A percentile compares a stretch with the other conserved stretches of the same genome.
Evolutionary conservation across 37 sponge, comb jelly and placozoan species (phyloP).

Genomic region (Hormiphora californensis): DNA sequence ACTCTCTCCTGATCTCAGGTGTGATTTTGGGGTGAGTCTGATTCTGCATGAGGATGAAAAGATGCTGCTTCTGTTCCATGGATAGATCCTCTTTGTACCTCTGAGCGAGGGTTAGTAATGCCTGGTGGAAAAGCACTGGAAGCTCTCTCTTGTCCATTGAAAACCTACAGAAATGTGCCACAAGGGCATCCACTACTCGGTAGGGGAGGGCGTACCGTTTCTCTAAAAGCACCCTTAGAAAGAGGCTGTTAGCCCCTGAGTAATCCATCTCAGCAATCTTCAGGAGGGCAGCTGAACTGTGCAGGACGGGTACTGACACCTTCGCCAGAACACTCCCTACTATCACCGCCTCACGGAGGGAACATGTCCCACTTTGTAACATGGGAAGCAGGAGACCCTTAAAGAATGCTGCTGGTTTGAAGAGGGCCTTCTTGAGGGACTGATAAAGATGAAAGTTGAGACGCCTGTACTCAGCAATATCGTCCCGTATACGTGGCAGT

Average conservation of each 20-base stretch:
- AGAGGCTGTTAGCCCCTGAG: constrained; percentile 87
- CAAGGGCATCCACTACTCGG: constrained; percentile 81
- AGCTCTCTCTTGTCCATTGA: constrained; percentile 62
- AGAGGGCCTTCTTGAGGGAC: constrained; percentile 87
- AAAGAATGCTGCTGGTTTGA: constrained; percentile 97
- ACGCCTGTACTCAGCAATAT: constrained; percentile 88
- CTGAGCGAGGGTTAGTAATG: constrained; percentile 81
- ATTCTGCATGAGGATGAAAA: constrained; percentile 70
- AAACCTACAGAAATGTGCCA: constrained; percentile 64
- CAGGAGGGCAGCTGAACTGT: constrained; percentile 86
- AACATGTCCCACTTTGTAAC: constrained; percentile 69
- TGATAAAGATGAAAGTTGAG: constrained; percentile 93
- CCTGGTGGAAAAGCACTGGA: constrained; percentile 97
- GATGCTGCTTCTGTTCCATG: constrained; percentile 81
- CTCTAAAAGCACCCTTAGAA: constrained; percentile 84
- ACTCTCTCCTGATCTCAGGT: constrained; percentile 69
- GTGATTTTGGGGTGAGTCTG: constrained; percentile 67
- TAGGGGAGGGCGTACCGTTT: constrained; percentile 96
- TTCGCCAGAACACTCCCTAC: constrained; percentile 81
- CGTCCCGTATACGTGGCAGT: constrained; percentile 90
- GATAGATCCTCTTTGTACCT: constrained; percentile 91
- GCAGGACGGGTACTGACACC: constrained; percentile 84
- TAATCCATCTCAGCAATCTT: constrained; percentile 97
- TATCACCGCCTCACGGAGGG: constrained; percentile 93
- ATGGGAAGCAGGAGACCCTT: constrained; percentile 88